Conservation (phyloP, 2,888 invertebrate genomes). For the Agrypnus murinus region DNA sequence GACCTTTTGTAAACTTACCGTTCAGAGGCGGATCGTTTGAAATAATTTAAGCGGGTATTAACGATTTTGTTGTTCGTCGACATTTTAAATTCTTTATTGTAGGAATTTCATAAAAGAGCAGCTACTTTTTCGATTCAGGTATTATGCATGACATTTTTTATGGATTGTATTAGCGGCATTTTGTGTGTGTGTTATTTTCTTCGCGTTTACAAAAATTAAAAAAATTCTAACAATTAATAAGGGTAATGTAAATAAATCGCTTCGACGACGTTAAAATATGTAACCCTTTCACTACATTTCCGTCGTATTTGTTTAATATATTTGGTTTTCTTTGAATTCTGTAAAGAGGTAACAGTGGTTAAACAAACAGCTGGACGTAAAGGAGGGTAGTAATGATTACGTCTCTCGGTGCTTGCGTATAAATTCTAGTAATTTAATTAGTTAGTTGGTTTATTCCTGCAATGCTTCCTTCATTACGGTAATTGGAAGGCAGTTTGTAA, state of each 20-base stretch:
- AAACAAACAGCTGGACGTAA: slow-evolving; percentile 6
- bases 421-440: slow-evolving; percentile 27
- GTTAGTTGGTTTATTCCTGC: slow-evolving; percentile 2
- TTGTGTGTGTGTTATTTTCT: no score
- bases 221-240: no score
- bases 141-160: no score
- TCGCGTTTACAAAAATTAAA: no score
- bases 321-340: not conserved
- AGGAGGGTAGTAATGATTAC: not conserved
- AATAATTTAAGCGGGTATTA: slow-evolving; percentile 30
- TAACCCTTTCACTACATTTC: not conserved
- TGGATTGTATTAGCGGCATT: no score
- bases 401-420: slow-evolving; percentile 2
- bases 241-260: no score
- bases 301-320: slow-evolving; percentile 2
- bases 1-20: slow-evolving; percentile 31
- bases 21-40: slow-evolving; percentile 24
- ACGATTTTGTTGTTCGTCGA: slow-evolving; percentile 23
- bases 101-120: not conserved
- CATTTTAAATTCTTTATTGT: slow-evolving; percentile 22
- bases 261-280: no score
- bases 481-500: slow-evolving; percentile 19
- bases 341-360: slow-evolving; percentile 3
- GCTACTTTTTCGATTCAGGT: not conserved
- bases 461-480: slow-evolving; percentile 19